Evolutionary conservation across 2,888 invertebrate genomes (phyloP).

Genomic region (Apomyelois bistriatella): DNA sequence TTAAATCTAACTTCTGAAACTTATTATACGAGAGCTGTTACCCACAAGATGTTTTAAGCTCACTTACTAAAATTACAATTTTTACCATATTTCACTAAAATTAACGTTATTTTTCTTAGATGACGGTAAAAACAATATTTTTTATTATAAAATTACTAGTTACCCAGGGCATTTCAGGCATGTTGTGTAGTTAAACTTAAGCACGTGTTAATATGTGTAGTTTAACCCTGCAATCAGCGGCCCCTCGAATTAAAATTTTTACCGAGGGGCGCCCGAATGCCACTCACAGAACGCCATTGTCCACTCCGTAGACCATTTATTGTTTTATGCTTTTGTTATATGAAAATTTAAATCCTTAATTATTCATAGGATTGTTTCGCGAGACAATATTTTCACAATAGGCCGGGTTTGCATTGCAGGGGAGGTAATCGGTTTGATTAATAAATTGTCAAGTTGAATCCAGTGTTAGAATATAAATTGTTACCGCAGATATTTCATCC

Average conservation of each 20-base stretch:
- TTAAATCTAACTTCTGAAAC: no score
- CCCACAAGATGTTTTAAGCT: no score
- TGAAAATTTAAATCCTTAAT: conserved; percentile 79
- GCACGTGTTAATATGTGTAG: conserved; percentile 37
- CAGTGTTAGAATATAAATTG: conserved; percentile 77
- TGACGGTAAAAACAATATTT: no score
- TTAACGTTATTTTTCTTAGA: no score
- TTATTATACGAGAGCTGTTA: no score
- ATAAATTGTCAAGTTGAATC: conserved; percentile 80
- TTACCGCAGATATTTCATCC: conserved; percentile 77
- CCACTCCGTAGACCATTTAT: conserved; percentile 73
- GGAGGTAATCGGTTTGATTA: conserved; percentile 79
- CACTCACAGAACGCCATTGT: conserved; percentile 72
- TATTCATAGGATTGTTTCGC: conserved; percentile 78
- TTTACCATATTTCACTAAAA: no score
- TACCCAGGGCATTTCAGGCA: conserved; percentile 14
- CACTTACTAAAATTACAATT: no score
- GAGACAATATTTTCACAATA: conserved; percentile 78
- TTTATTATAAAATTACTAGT: not conserved
- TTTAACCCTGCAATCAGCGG: conserved; percentile 35
- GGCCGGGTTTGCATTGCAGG: conserved; percentile 64
- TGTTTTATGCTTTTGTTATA: conserved; percentile 77
- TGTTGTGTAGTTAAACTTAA: conserved; percentile 25
- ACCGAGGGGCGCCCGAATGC: conserved; percentile 58
- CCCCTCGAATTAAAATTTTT: conserved; percentile 60